These are phyloP conservation scores for Aphelenchoides avenae DNA, from an alignment of 1,140 invertebrate genomes.

Conservation along the genomic window DNA sequence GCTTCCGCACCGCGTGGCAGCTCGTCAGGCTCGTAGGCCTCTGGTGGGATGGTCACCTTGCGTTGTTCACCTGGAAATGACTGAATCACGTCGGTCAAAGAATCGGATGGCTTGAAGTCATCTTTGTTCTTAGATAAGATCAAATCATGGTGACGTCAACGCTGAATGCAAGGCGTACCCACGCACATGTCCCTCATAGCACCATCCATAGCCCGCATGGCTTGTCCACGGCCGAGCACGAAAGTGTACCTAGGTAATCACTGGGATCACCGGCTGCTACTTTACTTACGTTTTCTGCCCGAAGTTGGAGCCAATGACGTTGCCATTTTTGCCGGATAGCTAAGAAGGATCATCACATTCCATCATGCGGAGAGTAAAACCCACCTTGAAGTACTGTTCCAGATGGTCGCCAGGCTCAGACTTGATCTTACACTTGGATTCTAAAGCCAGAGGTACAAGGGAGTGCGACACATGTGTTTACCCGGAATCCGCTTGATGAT, in stretches of 20 bases:
- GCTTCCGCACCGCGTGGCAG: slow-evolving; percentile 28
- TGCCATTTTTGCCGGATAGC: slow-evolving; percentile 51
- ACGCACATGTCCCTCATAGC: slow-evolving; percentile 36
- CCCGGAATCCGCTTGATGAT: slow-evolving; percentile 58
- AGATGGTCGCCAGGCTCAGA: slow-evolving; percentile 50
- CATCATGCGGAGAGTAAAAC: too few relatives aligned
- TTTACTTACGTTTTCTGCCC: slow-evolving; percentile 33
- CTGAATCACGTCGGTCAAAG: slow-evolving; percentile 40
- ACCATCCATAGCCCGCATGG: slow-evolving; percentile 55
- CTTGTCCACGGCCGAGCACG: slow-evolving; percentile 48
- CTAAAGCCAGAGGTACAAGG: slow-evolving; percentile 21
- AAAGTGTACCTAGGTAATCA: slow-evolving; percentile 51
- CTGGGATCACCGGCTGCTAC: too few relatives aligned
- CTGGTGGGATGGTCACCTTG: slow-evolving; percentile 38
- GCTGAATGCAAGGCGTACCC: too few relatives aligned
- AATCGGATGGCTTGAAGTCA: slow-evolving; percentile 2
- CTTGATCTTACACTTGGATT: slow-evolving; percentile 52
- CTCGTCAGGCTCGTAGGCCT: slow-evolving; percentile 46
- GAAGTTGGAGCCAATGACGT: slow-evolving; percentile 51
- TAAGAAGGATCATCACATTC: too few relatives aligned
- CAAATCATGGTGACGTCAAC: too few relatives aligned
- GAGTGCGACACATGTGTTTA: slow-evolving; percentile 11
- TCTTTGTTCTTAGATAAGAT: slow-evolving; percentile 8
- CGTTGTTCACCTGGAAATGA: slow-evolving; percentile 49
- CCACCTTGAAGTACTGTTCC: slow-evolving; percentile 57